A percentile compares a stretch with the other conserved stretches of the same genome.
phyloP scores from a whole-genome alignment of 2,888 invertebrate species.

The Chrysolina americana region DNA sequence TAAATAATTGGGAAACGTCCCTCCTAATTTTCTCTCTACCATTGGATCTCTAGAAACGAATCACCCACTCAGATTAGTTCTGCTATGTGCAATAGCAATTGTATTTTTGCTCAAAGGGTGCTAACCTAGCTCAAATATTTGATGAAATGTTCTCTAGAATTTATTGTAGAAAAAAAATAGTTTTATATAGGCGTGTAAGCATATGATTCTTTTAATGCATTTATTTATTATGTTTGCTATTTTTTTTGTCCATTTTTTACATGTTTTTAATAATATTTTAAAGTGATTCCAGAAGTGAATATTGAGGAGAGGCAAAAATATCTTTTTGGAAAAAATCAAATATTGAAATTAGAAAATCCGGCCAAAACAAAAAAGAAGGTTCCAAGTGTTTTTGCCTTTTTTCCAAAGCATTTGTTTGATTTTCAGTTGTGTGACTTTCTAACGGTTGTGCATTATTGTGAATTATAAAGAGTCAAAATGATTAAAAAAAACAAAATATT shows the following conservation, averaged over 20 bases:
- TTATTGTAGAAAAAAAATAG: slow-evolving; percentile 12
- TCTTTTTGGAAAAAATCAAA: background rate
- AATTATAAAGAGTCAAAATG: background rate
- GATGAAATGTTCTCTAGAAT: slow-evolving; percentile 13
- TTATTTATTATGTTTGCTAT: slow-evolving; percentile 18
- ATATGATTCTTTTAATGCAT: slow-evolving; percentile 9
- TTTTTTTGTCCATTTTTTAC: slow-evolving; percentile 10
- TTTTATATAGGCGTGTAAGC: slow-evolving; percentile 7
- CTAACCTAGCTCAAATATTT: slow-evolving; percentile 41
- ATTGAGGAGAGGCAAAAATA: background rate
- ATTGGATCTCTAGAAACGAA: slow-evolving; percentile 30
- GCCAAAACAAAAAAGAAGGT: background rate
- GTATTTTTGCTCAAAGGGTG: slow-evolving; percentile 42
- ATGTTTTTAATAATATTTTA: slow-evolving; percentile 4
- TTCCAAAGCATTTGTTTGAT: slow-evolving; percentile 9
- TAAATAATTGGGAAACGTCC: background rate
- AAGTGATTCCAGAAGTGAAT: background rate
- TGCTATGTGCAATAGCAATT: slow-evolving; percentile 44
- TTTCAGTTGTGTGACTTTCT: slow-evolving; percentile 20
- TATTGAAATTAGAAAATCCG: background rate
- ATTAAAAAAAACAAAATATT: background rate
- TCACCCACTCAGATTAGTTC: slow-evolving; percentile 9
- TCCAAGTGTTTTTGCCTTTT: background rate
- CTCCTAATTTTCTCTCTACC: slow-evolving; percentile 9
- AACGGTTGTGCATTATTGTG: background rate